phyloP scores from a whole-genome alignment of 2,797 vertebrate species.

The Clangula hyemalis region DNA sequence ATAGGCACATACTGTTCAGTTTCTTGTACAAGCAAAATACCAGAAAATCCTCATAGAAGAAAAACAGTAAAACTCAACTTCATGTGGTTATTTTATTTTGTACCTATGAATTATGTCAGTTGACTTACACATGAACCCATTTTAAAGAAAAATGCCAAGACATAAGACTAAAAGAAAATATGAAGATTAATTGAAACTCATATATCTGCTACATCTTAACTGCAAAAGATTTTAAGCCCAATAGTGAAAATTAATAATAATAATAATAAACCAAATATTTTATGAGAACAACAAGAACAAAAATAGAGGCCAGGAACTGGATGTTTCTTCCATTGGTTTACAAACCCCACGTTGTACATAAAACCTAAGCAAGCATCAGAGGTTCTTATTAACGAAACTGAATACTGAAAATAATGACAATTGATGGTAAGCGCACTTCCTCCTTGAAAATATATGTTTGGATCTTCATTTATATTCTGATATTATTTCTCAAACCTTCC shows the following conservation, averaged over 20 bases:
- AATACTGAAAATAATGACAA: background rate
- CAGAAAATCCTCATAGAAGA: background rate
- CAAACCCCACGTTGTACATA: background rate
- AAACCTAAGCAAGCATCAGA: background rate
- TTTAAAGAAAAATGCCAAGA: background rate
- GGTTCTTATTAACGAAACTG: background rate
- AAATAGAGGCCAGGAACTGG: background rate
- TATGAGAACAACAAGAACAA: background rate
- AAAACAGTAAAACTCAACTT: slow-evolving; percentile 9
- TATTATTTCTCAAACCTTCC: background rate
- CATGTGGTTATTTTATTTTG: background rate
- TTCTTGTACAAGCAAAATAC: slow-evolving; percentile 10
- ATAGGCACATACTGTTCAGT: background rate
- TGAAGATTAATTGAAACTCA: background rate
- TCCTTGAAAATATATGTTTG: background rate
- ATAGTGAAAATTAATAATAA: background rate
- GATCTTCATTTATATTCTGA: background rate
- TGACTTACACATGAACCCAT: background rate
- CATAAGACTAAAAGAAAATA: background rate
- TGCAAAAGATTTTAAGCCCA: background rate
- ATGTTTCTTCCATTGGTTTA: background rate
- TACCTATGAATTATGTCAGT: background rate
- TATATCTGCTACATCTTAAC: background rate
- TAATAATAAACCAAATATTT: background rate
- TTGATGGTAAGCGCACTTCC: background rate